phyloP scores from a whole-genome alignment of 2,888 invertebrate genomes.

The Rhyacophila evoluta region DNA sequence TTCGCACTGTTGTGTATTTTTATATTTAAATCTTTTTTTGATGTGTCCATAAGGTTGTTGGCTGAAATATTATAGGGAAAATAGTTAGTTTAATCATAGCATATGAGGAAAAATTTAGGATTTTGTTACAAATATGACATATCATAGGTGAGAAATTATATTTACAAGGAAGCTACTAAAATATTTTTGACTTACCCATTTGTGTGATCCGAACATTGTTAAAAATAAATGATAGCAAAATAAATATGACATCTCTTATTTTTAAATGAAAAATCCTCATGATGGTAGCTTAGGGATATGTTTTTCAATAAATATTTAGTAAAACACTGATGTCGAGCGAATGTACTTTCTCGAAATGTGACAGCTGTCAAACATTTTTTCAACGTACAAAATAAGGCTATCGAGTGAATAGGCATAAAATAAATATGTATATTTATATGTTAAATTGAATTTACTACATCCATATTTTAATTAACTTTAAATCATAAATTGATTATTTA shows the following conservation, averaged over 20 bases:
- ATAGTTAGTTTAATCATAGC: no score
- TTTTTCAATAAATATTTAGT: background rate
- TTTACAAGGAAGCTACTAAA: background rate
- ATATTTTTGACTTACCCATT: constrained; percentile 62
- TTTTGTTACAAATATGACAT: no score
- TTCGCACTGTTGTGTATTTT: constrained; percentile 59
- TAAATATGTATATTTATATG: no score
- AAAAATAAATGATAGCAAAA: constrained; percentile 63
- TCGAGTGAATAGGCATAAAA: no score
- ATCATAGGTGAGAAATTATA: background rate
- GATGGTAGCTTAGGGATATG: background rate
- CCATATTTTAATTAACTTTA: no score
- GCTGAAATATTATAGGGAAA: no score
- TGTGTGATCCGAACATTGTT: constrained; percentile 68
- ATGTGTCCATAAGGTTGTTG: constrained; percentile 70
- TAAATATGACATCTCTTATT: constrained; percentile 60
- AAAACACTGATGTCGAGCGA: background rate
- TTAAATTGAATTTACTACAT: no score
- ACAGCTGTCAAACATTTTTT: constrained; percentile 23
- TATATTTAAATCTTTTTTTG: constrained; percentile 68
- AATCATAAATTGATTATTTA: no score
- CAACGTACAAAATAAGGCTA: background rate
- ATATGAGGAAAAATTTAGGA: no score
- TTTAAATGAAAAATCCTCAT: constrained; percentile 48
- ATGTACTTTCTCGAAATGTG: background rate